These are phyloP conservation scores for Drosophila sechellia DNA, from an alignment of 1,140 invertebrate genomes.

Conservation along the genomic window DNA sequence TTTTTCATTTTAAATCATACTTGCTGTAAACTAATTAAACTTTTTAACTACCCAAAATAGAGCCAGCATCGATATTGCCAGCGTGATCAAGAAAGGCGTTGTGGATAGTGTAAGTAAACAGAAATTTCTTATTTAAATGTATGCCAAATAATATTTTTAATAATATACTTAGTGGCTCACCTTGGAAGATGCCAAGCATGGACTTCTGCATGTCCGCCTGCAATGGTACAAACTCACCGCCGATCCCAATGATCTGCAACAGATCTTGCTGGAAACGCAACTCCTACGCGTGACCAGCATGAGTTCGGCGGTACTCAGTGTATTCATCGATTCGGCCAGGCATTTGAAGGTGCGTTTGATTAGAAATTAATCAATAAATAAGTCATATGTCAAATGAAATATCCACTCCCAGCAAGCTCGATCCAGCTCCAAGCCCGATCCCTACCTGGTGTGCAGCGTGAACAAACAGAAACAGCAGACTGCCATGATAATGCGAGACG, in stretches of 20 bases:
- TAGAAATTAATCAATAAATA: neutral
- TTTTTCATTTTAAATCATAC: neutral
- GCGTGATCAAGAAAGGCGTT: conserved; percentile 88
- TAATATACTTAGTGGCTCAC: conserved; percentile 91
- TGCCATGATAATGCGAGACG: conserved; percentile 89
- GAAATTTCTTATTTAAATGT: neutral
- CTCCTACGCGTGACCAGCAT: conserved; percentile 90
- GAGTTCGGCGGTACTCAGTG: conserved; percentile 91
- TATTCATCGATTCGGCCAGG: conserved; percentile 95
- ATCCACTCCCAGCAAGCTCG: conserved; percentile 87
- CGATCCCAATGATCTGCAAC: conserved; percentile 89
- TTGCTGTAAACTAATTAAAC: conserved; percentile 5
- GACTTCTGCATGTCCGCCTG: conserved; percentile 94
- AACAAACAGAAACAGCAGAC: conserved; percentile 90
- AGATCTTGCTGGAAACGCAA: conserved; percentile 91
- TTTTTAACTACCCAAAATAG: conserved; percentile 70
- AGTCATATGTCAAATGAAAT: neutral
- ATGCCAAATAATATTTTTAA: neutral
- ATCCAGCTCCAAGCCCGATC: conserved; percentile 90
- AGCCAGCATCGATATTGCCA: conserved; percentile 88
- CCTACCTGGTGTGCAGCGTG: conserved; percentile 89
- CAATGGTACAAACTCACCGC: conserved; percentile 94
- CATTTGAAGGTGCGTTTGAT: conserved; percentile 90
- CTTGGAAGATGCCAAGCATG: conserved; percentile 96
- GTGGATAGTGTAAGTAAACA: conserved; percentile 88